These are phyloP conservation scores for Zootermopsis nevadensis DNA, from an alignment of 2,888 invertebrate genomes.

Conservation along the genomic window DNA sequence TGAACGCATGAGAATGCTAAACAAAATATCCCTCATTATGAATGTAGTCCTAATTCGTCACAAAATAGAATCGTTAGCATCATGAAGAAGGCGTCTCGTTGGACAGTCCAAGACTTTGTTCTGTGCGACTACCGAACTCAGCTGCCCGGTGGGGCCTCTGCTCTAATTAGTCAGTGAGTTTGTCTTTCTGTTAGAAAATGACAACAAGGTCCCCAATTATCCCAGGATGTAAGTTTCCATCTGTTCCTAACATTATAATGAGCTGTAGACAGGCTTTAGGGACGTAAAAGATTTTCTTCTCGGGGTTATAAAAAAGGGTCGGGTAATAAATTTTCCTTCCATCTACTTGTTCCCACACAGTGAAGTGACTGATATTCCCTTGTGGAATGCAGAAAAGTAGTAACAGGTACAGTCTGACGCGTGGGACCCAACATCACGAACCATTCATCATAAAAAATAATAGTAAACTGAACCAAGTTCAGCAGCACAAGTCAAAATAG, in stretches of 20 bases:
- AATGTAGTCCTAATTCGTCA: too few relatives aligned
- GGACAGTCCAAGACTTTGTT: too few relatives aligned
- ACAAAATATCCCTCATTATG: too few relatives aligned
- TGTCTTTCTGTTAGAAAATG: not conserved
- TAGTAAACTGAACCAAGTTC: not conserved
- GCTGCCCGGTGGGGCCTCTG: not conserved
- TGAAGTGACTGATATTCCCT: not conserved
- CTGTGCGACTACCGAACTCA: not conserved
- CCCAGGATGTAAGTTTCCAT: not conserved
- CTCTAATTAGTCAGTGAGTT: not conserved
- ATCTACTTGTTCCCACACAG: not conserved
- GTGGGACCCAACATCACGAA: constrained; percentile 39
- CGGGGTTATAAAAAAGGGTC: not conserved
- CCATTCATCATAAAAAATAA: constrained; percentile 24
- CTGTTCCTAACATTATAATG: not conserved
- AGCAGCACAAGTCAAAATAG: constrained; percentile 1
- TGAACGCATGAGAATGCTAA: too few relatives aligned
- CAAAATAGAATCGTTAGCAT: too few relatives aligned
- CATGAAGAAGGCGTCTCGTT: too few relatives aligned
- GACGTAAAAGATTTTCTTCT: not conserved
- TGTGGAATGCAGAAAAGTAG: constrained; percentile 3
- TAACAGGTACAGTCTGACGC: constrained; percentile 23
- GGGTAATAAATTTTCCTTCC: constrained; percentile 6
- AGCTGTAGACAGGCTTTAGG: not conserved
- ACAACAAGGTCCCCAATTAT: not conserved